Conservation (phyloP, 2,888 invertebrate species). For the Ashinkailepas kermadecensis region DNA sequence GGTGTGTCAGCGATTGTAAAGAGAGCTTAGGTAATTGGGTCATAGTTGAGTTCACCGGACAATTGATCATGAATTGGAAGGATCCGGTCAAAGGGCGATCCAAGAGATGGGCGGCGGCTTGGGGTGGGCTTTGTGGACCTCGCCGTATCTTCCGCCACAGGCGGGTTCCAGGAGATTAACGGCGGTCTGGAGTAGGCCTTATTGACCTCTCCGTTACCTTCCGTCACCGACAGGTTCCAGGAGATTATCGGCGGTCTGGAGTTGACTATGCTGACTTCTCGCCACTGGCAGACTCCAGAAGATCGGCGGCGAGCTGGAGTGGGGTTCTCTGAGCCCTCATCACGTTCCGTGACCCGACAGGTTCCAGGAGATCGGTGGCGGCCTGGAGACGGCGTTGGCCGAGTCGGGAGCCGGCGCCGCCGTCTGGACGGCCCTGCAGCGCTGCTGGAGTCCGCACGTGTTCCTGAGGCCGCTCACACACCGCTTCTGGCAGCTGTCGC, state of each 20-base stretch:
- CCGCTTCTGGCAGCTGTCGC: constrained; percentile 74
- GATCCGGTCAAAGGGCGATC: no score
- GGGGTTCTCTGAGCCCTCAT: background rate
- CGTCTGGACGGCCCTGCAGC: constrained; percentile 49
- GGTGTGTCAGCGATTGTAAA: no score
- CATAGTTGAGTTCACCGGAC: no score
- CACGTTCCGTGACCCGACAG: constrained; percentile 41
- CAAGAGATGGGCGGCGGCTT: background rate
- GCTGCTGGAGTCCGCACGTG: constrained; percentile 70
- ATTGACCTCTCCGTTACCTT: background rate
- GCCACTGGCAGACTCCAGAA: background rate
- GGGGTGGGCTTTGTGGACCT: background rate
- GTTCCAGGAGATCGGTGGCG: constrained; percentile 69
- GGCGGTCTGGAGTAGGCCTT: background rate
- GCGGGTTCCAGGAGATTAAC: constrained; percentile 70
- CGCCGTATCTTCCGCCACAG: background rate
- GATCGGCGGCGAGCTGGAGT: background rate
- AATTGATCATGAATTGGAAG: no score
- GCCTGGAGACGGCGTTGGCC: constrained; percentile 30
- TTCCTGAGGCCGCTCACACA: constrained; percentile 69
- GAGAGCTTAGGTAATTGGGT: no score
- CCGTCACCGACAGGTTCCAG: background rate
- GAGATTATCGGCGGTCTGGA: constrained; percentile 41
- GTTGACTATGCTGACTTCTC: constrained; percentile 28
- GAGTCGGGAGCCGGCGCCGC: constrained; percentile 47